Percentiles rank a stretch among this genome's conserved stretches.
These are phyloP conservation scores for Saguinus imperator DNA, from an alignment of 2,113 vertebrate species.

Conservation along the genomic window DNA sequence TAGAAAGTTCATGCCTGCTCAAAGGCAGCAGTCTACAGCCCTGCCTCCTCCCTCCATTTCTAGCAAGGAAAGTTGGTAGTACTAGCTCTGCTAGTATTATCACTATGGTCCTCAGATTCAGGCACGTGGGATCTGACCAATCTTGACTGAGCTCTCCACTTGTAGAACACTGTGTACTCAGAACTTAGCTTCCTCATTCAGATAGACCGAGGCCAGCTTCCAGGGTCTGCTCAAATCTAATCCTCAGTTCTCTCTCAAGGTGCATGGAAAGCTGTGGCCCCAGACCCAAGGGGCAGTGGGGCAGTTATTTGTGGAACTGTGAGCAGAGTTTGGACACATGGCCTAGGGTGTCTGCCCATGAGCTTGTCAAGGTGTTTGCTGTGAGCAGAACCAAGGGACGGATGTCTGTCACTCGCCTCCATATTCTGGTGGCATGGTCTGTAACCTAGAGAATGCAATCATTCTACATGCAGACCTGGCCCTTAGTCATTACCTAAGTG, in stretches of 20 bases:
- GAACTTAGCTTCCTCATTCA: not conserved
- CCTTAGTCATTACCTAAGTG: not conserved
- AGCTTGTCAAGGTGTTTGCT: not conserved
- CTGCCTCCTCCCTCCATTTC: not conserved
- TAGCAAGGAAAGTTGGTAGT: too few species aligned
- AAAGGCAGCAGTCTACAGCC: not conserved
- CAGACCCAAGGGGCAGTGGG: not conserved
- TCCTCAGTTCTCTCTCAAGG: not conserved
- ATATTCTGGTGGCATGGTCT: not conserved
- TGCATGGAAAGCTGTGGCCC: fast-evolving
- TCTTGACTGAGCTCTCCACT: not conserved
- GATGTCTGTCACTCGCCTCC: too few species aligned
- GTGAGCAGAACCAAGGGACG: not conserved
- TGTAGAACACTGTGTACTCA: not conserved
- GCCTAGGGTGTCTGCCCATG: fast-evolving
- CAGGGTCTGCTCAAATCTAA: not conserved
- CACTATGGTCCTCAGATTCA: not conserved
- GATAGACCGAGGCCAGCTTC: not conserved
- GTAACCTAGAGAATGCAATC: not conserved
- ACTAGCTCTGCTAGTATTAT: not conserved
- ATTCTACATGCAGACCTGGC: not conserved
- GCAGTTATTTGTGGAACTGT: not conserved
- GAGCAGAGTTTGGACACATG: not conserved
- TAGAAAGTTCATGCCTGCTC: not conserved
- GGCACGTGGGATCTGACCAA: too few species aligned